Evolutionary conservation across 2,888 invertebrate species (phyloP).

Genomic region (Cosmopolites sordidus): DNA sequence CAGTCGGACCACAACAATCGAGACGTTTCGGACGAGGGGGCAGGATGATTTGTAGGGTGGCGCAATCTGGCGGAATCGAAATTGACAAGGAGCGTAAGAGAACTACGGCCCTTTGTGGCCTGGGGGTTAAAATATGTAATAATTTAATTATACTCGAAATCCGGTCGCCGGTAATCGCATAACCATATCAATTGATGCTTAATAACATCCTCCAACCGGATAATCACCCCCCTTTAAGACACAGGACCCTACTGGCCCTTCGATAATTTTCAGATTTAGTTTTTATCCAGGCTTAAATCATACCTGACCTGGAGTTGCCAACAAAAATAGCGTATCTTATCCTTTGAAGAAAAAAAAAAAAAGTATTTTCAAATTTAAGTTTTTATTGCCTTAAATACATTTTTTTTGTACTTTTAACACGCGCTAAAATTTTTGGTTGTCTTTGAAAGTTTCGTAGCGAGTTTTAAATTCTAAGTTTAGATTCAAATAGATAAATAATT

Average conservation of each 20-base stretch:
- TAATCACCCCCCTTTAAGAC: conserved; percentile 43
- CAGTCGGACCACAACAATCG: background rate
- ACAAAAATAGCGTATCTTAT: too few species aligned
- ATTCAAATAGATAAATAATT: too few species aligned
- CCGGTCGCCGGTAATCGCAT: conserved; percentile 45
- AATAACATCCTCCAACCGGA: conserved; percentile 44
- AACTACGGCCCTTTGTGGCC: conserved; percentile 13
- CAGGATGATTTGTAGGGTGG: background rate
- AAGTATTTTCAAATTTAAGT: too few species aligned
- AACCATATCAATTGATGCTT: conserved; percentile 50
- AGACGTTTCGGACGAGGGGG: background rate
- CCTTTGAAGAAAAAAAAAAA: too few species aligned
- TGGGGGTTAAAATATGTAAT: conserved; percentile 34
- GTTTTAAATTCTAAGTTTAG: too few species aligned
- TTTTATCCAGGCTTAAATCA: too few species aligned
- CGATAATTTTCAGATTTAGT: too few species aligned
- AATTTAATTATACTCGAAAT: conserved; percentile 40
- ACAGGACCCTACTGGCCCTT: background rate
- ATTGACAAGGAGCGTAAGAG: background rate
- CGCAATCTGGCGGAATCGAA: background rate
- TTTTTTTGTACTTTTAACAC: too few species aligned
- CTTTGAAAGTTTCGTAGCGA: too few species aligned
- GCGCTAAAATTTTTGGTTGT: too few species aligned
- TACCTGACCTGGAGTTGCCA: too few species aligned
- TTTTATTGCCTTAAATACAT: too few species aligned